phyloP scores from a whole-genome alignment of 2,797 vertebrate species.

The Argyrosomus regius region DNA sequence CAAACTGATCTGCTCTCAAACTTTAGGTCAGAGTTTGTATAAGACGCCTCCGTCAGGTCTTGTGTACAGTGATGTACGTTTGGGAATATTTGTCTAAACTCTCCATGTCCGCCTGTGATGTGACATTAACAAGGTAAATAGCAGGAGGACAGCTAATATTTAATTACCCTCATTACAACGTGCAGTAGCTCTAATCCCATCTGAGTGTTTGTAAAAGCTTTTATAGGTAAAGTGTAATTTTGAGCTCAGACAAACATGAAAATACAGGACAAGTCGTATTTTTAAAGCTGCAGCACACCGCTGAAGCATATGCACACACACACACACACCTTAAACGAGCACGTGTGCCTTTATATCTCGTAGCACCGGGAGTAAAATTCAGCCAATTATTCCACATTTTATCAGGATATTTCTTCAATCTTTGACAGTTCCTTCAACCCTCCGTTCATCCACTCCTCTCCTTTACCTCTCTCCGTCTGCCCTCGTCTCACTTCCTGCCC shows the following conservation, averaged over 20 bases:
- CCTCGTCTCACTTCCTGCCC: constrained; percentile 29
- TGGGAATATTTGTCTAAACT: constrained; percentile 7
- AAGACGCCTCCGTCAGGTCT: constrained; percentile 2
- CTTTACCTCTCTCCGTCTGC: constrained; percentile 29
- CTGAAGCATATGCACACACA: constrained; percentile 8
- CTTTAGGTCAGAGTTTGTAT: constrained; percentile 1
- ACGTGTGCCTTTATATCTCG: not conserved
- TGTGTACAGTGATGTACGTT: not conserved
- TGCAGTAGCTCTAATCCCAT: not conserved
- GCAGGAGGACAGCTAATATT: constrained; percentile 26
- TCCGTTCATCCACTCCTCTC: not conserved
- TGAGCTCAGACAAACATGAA: not conserved
- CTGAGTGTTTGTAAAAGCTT: constrained; percentile 10
- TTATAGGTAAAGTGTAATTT: not conserved
- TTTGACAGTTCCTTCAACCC: constrained; percentile 16
- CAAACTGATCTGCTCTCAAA: not conserved
- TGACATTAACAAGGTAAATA: constrained; percentile 15
- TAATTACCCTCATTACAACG: constrained; percentile 10
- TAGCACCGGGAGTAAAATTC: constrained; percentile 1
- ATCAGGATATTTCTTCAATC: constrained; percentile 24
- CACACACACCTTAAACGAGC: not conserved
- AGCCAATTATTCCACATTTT: constrained; percentile 49
- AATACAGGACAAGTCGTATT: not conserved
- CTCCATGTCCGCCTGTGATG: constrained; percentile 3
- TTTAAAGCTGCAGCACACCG: not conserved